Conservation (phyloP, 2,888 invertebrate genomes). For the Trachelus stipa region DNA sequence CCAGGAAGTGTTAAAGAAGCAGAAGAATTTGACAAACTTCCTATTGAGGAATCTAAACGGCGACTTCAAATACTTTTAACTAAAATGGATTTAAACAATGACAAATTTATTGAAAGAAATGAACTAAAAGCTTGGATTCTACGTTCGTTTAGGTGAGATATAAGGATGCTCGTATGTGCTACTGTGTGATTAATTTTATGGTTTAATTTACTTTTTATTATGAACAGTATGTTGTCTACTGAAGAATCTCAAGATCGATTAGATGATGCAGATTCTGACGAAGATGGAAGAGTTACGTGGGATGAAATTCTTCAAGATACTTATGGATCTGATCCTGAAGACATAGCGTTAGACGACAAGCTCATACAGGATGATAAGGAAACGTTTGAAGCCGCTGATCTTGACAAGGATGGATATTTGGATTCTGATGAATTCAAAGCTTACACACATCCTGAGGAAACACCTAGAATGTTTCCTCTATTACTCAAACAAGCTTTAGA, state of each 20-base stretch:
- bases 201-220: slow-evolving; percentile 1
- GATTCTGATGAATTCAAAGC: slow-evolving; percentile 83
- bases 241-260: slow-evolving; percentile 90
- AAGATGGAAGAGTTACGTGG: slow-evolving; percentile 88
- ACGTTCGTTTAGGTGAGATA: slow-evolving; percentile 82
- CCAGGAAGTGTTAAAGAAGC: slow-evolving; percentile 90
- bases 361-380: slow-evolving; percentile 83
- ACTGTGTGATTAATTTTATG: background rate
- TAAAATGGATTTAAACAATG: slow-evolving; percentile 90
- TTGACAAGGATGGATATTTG: slow-evolving; percentile 82
- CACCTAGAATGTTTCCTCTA: slow-evolving; percentile 84
- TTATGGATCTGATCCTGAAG: slow-evolving; percentile 80
- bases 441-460: slow-evolving; percentile 95
- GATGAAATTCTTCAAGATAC: slow-evolving; percentile 89
- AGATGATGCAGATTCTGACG: slow-evolving; percentile 86
- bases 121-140: slow-evolving; percentile 95
- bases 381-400: slow-evolving; percentile 89
- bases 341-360: slow-evolving; percentile 67
- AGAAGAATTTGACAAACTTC: slow-evolving; percentile 89
- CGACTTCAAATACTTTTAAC: slow-evolving; percentile 80
- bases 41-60: slow-evolving; percentile 86
- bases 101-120: slow-evolving; percentile 80
- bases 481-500: slow-evolving; percentile 84
- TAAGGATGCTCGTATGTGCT: background rate
- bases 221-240: slow-evolving; percentile 79